A percentile compares a stretch with the other conserved stretches of the same genome.
Evolutionary conservation across 1,140 invertebrate genomes (phyloP).

Genomic region (Papilio xuthus): DNA sequence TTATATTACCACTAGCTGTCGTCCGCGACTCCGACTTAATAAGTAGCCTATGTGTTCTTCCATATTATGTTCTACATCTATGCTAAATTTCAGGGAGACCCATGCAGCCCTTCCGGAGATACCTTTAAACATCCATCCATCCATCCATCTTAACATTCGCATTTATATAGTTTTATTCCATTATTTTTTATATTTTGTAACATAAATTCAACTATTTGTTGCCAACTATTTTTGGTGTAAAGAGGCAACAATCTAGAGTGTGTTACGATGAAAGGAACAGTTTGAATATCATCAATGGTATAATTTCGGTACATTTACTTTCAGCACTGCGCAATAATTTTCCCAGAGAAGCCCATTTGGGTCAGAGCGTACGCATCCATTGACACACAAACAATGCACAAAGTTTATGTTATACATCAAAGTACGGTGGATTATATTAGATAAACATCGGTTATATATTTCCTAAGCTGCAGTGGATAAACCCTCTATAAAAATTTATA

Average conservation of each 20-base stretch:
- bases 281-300: slow-evolving; percentile 12
- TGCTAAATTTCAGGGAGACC: too few species aligned
- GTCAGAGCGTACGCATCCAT: slow-evolving; percentile 33
- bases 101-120: too few species aligned
- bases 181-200: not conserved
- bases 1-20: too few species aligned
- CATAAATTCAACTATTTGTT: not conserved
- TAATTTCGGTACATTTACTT: slow-evolving; percentile 23
- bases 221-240: not conserved
- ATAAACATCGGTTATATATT: slow-evolving; percentile 27
- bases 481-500: slow-evolving; percentile 28
- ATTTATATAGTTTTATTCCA: too few species aligned
- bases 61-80: too few species aligned
- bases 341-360: slow-evolving; percentile 13
- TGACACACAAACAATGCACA: slow-evolving; percentile 36
- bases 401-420: slow-evolving; percentile 37
- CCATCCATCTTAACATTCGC: too few species aligned
- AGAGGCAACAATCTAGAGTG: slow-evolving; percentile 3
- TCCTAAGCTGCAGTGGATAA: slow-evolving; percentile 32
- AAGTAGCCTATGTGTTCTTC: too few species aligned
- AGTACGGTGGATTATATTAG: slow-evolving; percentile 18
- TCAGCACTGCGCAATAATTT: slow-evolving; percentile 17
- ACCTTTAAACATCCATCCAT: too few species aligned
- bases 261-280: slow-evolving; percentile 5
- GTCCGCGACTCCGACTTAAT: too few species aligned